These are phyloP conservation scores for Stegophylla sp. DNA, from an alignment of 2,888 invertebrate species.

Conservation along the genomic window DNA sequence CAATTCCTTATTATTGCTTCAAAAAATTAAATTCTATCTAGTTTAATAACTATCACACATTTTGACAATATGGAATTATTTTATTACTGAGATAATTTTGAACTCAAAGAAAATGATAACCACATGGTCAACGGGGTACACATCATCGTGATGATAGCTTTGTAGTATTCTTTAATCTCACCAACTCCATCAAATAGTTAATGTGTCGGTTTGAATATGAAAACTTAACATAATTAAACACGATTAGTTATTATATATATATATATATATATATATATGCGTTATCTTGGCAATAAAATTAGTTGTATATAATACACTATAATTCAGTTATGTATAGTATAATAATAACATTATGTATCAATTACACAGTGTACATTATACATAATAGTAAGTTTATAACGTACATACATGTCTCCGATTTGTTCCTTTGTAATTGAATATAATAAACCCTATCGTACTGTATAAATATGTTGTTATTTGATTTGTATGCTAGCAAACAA, in stretches of 20 bases:
- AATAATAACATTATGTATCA: neutral
- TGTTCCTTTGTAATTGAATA: too few species aligned
- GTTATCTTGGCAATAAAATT: neutral
- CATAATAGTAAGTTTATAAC: too few species aligned
- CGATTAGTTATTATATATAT: conserved; percentile 3
- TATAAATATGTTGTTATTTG: too few species aligned
- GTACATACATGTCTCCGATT: too few species aligned
- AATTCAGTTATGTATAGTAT: neutral
- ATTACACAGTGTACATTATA: neutral
- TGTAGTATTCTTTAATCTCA: neutral
- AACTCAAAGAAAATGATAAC: too few species aligned
- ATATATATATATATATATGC: neutral
- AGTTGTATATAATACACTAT: neutral
- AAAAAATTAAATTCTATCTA: neutral
- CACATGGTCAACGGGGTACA: too few species aligned
- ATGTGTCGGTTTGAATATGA: conserved; percentile 6
- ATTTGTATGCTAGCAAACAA: too few species aligned
- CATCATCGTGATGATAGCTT: neutral
- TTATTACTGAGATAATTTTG: too few species aligned
- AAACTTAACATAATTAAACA: conserved; percentile 8
- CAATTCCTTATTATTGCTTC: neutral
- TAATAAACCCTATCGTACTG: too few species aligned
- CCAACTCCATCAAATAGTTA: too few species aligned
- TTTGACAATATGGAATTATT: too few species aligned
- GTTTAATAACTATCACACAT: too few species aligned